Base-by-base conservation (phyloP, 2,113 vertebrate species). In the Isichthys henryi region DNA sequence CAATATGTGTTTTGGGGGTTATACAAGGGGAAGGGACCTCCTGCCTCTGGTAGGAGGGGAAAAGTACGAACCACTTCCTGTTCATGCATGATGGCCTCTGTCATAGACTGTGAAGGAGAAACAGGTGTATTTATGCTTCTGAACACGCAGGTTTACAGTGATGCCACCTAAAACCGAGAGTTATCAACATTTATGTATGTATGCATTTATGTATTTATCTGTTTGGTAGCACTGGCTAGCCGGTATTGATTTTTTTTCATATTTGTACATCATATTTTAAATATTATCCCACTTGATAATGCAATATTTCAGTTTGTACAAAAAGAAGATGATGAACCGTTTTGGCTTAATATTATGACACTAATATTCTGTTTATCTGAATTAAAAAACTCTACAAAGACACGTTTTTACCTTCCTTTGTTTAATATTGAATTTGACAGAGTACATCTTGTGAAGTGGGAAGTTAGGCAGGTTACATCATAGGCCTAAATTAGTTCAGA, bases 11-110 rank as follows among this genome's bases (percentile, higher is more conserved):
- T 45, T 2, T 89, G 88, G 50, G 88, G 77, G 80, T 48, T 46
- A 13, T 35, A 15, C 62, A 31, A 62, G 46, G 88, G 62, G 46
- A 45, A 58, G 74, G 82, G 15, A 70, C 83, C 88, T 86, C 90
- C 90, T 70, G 87, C 11, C 27, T 27, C 27, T 77, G 80, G 45
- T 77, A 62, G 77, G 21, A 46, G 56, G 87, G 88, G 87, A 66
- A 66, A 70, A 87, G 89, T 74, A 27, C 49, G 39, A 90, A 45
- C 82, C 46, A 43, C 77, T 90, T 90, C 90, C 90, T 88, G 52
- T 86, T 11, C 87, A 90, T 66, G 82, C 90, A 84, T 90, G 88
- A 85, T 31, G 87, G 90, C 77, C 39, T 70, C 74, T 52, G 21
- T 45, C 82, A 50, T 39, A 49, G 56, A 85, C 88, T 86, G 70